Conservation (phyloP, 2,113 vertebrate species). For the Zosterops lateralis region DNA sequence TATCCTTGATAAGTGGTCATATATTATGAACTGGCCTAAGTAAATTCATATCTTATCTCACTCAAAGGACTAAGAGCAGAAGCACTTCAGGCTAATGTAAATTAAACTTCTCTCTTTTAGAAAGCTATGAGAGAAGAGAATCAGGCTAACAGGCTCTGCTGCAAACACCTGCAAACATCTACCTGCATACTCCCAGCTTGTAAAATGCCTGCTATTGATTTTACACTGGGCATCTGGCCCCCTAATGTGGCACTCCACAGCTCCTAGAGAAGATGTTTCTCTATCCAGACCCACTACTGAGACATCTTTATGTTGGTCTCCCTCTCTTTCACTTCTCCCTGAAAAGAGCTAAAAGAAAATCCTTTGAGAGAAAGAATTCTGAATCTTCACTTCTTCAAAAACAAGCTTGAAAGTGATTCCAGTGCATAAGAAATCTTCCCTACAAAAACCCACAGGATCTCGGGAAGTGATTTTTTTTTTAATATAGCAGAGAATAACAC, state of each 20-base stretch:
- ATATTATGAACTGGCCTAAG: not conserved
- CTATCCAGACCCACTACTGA: not conserved
- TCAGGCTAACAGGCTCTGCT: not conserved
- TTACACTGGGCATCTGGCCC: not conserved
- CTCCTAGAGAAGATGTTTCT: not conserved
- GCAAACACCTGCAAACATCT: not conserved
- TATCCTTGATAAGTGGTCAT: not conserved
- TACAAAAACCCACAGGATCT: conserved; percentile 5
- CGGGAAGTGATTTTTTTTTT: not conserved
- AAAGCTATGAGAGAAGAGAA: not conserved
- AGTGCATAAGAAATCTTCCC: not conserved
- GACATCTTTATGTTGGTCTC: not conserved
- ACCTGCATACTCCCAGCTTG: not conserved
- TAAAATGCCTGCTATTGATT: not conserved
- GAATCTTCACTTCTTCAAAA: conserved; percentile 15
- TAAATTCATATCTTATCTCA: not conserved
- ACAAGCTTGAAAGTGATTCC: not conserved
- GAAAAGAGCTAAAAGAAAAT: conserved; percentile 6
- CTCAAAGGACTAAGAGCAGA: not conserved
- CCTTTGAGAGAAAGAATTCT: conserved; percentile 13
- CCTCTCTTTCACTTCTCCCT: not conserved
- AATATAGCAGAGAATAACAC: conserved; percentile 5
- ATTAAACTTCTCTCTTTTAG: not conserved
- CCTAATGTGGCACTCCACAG: not conserved
- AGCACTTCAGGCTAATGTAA: not conserved